A percentile compares a stretch with the other conserved stretches of the same genome.
phyloP scores from a whole-genome alignment of 2,797 vertebrate genomes.

The Nasua narica region DNA sequence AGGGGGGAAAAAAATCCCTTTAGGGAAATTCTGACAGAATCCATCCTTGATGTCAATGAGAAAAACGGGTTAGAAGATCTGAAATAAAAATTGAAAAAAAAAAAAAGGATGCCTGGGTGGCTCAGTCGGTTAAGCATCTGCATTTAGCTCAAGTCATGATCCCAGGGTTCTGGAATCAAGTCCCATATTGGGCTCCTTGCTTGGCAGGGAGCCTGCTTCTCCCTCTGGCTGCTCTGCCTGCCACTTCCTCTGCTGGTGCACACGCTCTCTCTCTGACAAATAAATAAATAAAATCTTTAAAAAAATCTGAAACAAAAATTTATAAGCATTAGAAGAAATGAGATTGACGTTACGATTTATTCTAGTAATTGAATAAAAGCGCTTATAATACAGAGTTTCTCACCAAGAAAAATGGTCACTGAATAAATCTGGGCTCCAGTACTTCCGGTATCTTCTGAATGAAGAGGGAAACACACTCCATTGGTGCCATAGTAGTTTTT shows the following conservation, averaged over 20 bases:
- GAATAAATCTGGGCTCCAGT: slow-evolving; percentile 94
- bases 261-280: too few species aligned
- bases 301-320: background rate
- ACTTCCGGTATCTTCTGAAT: slow-evolving; percentile 94
- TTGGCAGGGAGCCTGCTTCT: too few species aligned
- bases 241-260: too few species aligned
- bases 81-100: background rate
- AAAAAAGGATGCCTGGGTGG: background rate
- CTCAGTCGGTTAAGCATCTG: background rate
- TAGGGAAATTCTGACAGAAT: background rate
- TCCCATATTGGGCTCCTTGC: too few species aligned
- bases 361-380: background rate
- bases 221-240: too few species aligned
- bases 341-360: background rate
- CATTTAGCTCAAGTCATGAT: background rate
- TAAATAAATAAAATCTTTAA: background rate
- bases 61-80: background rate
- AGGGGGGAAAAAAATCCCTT: background rate
- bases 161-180: background rate
- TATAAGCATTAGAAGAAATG: background rate
- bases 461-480: slow-evolving; percentile 97
- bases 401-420: slow-evolving; percentile 96
- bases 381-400: slow-evolving; percentile 69
- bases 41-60: background rate
- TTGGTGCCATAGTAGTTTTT: slow-evolving; percentile 97